Evolutionary conservation across 2,797 vertebrate species (phyloP), one percentile per base, ranked within the genome.

Genomic region (Anabas testudineus): DNA sequence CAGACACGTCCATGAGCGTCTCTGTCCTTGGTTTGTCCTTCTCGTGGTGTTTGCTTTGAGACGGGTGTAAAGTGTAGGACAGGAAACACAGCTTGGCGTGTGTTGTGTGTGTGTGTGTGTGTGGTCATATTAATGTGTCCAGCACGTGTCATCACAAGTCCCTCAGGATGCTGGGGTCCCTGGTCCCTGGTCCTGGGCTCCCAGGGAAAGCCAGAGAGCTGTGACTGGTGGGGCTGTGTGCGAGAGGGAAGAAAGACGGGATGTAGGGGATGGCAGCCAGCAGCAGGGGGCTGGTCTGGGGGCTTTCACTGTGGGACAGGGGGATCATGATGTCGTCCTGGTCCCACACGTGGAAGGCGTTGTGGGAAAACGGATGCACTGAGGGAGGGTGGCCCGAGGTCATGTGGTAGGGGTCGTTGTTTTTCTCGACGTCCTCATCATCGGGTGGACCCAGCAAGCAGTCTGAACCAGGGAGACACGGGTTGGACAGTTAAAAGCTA

Each of bases 281-380:
- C 74, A 93, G 83, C 36, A 92, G 58, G 0, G 94, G 94, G 85
- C 93, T 94, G 59, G 7, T 21, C 80, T 78, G 84, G 15, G 78
- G 76, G 78, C 81, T 83, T 10, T 92, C 85, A 0, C 93, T 86
- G 0, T 64, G 66, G 5, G 88, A 76, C 59, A 95, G 66, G 0
- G 91, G 54, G 78, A 95, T 86, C 49, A 93, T 82, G 57, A 95
- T 91, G 0, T 93, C 93, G 6, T 95, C 93, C 80, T 91, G 90
- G 82, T 94, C 92, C 92, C 94, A 94, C 51, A 94, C 87, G 2
- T 94, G 93, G 88, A 94, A 95, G 64, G 93, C 88, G 10, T 94
- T 94, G 83, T 92, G 93, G 42, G 91, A 71, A 18, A 93, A 88
- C 0, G 91, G 84, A 43, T 93, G 87, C 0, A 26, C 24, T 0